A percentile compares a stretch with the other conserved stretches of the same genome.
Evolutionary conservation across 2,888 invertebrate genomes (phyloP).

Genomic region (Clistopyga incitator): DNA sequence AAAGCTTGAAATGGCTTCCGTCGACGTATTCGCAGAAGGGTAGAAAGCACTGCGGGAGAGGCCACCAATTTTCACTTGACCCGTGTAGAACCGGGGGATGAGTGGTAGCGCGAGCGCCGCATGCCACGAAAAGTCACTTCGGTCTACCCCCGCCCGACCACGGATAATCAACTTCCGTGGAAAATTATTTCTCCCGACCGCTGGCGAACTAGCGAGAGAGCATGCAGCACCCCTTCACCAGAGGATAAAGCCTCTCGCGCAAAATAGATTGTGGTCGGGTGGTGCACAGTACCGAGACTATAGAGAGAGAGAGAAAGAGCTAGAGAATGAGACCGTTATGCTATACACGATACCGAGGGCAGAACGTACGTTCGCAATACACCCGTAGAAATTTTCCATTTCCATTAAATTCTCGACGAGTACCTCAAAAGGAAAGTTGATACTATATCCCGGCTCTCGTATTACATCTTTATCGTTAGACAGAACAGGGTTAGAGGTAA

Average conservation of each 20-base stretch:
- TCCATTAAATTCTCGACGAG: slow-evolving; percentile 36
- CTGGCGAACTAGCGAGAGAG: slow-evolving; percentile 21
- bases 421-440: slow-evolving; percentile 38
- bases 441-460: background rate
- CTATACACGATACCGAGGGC: slow-evolving; percentile 4
- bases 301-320: background rate
- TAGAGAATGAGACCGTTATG: background rate
- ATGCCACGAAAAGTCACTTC: slow-evolving; percentile 57
- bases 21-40: slow-evolving; percentile 13
- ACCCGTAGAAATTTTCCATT: slow-evolving; percentile 32
- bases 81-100: slow-evolving; percentile 17
- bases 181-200: slow-evolving; percentile 58
- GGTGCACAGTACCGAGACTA: slow-evolving; percentile 16
- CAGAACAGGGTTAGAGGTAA: background rate
- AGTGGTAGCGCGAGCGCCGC: slow-evolving; percentile 28
- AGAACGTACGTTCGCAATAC: slow-evolving; percentile 31
- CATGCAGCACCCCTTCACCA: slow-evolving; percentile 3
- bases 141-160: slow-evolving; percentile 51
- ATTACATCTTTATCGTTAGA: slow-evolving; percentile 7
- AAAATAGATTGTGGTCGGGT: slow-evolving; percentile 61
- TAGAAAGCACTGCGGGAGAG: slow-evolving; percentile 31
- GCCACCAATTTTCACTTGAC: slow-evolving; percentile 62
- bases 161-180: slow-evolving; percentile 64
- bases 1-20: slow-evolving; percentile 38
- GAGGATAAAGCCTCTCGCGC: slow-evolving; percentile 49